Evolutionary conservation across 2,113 vertebrate species (phyloP).

Genomic region (Oceanites oceanicus): DNA sequence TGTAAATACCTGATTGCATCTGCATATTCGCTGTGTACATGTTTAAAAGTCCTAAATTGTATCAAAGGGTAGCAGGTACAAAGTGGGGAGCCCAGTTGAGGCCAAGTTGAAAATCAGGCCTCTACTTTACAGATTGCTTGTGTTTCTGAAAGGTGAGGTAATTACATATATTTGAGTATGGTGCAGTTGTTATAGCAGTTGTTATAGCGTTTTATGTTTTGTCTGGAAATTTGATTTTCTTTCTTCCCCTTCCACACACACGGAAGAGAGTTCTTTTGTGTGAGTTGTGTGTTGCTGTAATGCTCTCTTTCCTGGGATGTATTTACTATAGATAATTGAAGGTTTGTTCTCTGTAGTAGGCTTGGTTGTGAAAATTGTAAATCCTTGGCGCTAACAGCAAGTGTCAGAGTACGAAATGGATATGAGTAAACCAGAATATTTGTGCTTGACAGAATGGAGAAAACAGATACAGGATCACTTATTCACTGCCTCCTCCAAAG

Average conservation of each 20-base stretch:
- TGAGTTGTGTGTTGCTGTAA: not conserved
- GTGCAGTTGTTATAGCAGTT: not conserved
- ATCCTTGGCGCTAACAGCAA: not conserved
- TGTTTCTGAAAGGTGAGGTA: not conserved
- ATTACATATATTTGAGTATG: rapidly evolving
- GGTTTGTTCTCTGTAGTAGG: not conserved
- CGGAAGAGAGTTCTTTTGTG: not conserved
- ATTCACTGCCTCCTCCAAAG: not conserved
- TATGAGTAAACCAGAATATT: not conserved
- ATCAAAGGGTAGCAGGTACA: not conserved
- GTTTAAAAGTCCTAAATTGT: not conserved
- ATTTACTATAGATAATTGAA: too few species aligned
- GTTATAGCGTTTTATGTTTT: too few species aligned
- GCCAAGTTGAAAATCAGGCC: not conserved
- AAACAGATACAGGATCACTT: not conserved
- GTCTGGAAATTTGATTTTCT: not conserved
- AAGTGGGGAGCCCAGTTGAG: too few species aligned
- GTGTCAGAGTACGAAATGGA: not conserved
- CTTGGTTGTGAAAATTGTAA: not conserved
- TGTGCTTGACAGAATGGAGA: not conserved
- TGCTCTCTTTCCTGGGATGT: not conserved
- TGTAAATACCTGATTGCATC: not conserved
- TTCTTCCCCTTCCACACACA: not conserved
- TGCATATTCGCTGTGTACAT: rapidly evolving
- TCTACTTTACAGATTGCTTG: rapidly evolving